Evolutionary conservation across 2,888 invertebrate species (phyloP).

Genomic region (Branchellion lobata): DNA sequence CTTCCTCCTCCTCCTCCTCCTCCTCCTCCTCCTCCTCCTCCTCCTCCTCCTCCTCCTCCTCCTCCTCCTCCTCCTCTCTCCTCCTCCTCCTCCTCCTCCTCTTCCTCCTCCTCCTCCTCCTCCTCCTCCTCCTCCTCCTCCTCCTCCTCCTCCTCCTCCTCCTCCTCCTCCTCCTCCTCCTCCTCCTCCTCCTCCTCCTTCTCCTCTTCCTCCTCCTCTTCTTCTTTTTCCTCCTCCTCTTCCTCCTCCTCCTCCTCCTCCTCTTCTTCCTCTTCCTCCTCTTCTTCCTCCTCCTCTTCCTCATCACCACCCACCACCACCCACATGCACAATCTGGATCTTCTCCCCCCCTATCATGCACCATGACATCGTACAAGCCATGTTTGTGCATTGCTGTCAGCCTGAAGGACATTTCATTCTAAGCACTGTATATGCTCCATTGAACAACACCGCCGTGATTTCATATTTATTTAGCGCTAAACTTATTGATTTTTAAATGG

Average conservation of each 20-base stretch:
- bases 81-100: too few relatives aligned
- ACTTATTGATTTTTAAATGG: too few relatives aligned
- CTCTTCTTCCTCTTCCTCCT: conserved; percentile 14
- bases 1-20: too few relatives aligned
- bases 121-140: too few relatives aligned
- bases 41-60: conserved; percentile 14
- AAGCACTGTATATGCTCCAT: too few relatives aligned
- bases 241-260: conserved; percentile 14
- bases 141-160: too few relatives aligned
- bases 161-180: neutral
- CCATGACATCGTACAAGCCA: conserved; percentile 44
- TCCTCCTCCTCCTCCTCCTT: neutral
- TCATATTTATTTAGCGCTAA: too few relatives aligned
- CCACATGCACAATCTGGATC: neutral
- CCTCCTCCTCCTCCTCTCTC: too few relatives aligned
- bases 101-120: too few relatives aligned
- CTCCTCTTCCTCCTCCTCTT: neutral
- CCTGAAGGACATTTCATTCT: too few relatives aligned
- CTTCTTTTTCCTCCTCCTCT: neutral
- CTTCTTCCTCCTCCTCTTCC: too few relatives aligned
- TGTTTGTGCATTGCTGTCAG: conserved; percentile 40
- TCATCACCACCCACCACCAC: too few relatives aligned
- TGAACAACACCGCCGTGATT: conserved; percentile 13
- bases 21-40: neutral
- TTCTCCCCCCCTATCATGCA: conserved; percentile 22